Conservation (phyloP, 2,888 invertebrate species). For the Drosophila cognata region DNA sequence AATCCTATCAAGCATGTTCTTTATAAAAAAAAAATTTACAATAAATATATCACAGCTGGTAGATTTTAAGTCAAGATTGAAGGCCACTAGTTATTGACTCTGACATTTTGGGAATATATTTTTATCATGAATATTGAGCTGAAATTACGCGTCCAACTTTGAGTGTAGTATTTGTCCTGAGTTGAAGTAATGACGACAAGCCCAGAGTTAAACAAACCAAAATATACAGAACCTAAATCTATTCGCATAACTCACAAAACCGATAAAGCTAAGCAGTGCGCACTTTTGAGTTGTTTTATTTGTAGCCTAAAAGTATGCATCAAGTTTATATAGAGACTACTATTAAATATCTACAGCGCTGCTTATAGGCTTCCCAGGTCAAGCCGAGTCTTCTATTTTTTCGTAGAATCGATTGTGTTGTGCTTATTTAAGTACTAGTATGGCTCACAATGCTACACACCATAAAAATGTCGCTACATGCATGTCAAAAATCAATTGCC, state of each 20-base stretch:
- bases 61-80: neutral
- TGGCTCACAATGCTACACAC: neutral
- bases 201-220: neutral
- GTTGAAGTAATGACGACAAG: neutral
- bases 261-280: constrained; percentile 1
- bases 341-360: neutral
- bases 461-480: constrained; percentile 22
- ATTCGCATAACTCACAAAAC: neutral
- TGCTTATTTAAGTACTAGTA: neutral
- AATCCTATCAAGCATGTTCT: neutral
- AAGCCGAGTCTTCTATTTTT: neutral
- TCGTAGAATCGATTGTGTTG: constrained; percentile 18
- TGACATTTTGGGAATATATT: neutral
- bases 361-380: too few species aligned
- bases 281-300: constrained; percentile 2
- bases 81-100: neutral
- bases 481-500: constrained; percentile 72
- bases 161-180: too few species aligned
- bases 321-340: neutral
- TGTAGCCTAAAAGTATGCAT: constrained; percentile 19
- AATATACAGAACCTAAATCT: neutral
- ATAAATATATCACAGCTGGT: neutral
- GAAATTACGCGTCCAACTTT: neutral
- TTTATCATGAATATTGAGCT: neutral
- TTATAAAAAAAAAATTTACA: neutral